phyloP scores from a whole-genome alignment of 1,140 invertebrate species.

The Thalassaphorura encarpata region DNA sequence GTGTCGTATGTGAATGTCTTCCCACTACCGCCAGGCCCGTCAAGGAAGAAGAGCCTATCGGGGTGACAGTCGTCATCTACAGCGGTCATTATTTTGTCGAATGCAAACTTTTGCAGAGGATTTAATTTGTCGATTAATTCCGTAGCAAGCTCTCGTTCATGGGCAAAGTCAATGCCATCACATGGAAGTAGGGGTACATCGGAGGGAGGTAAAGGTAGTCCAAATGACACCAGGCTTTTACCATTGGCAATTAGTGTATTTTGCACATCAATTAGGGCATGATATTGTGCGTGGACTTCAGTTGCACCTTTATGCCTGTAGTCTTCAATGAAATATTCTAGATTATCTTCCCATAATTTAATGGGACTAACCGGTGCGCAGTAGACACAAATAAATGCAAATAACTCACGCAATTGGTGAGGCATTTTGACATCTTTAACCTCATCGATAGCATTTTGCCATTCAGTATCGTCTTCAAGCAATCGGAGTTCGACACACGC shows the following conservation, averaged over 20 bases:
- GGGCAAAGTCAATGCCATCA: no score
- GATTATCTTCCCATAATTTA: background rate
- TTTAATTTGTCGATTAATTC: no score
- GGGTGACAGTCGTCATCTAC: background rate
- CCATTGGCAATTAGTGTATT: no score
- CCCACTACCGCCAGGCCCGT: constrained; percentile 13
- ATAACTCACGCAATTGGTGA: background rate
- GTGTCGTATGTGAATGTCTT: constrained; percentile 15
- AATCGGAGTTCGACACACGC: constrained; percentile 8
- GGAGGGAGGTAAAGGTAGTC: no score
- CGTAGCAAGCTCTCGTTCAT: no score
- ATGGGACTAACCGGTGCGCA: background rate
- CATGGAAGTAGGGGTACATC: no score
- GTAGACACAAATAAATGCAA: constrained; percentile 9
- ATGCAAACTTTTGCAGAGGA: background rate
- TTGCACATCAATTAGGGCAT: no score
- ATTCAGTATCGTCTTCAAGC: constrained; percentile 6
- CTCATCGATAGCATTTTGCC: background rate
- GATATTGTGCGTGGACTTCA: no score
- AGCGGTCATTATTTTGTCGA: background rate
- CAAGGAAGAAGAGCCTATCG: constrained; percentile 1
- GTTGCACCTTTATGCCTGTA: background rate
- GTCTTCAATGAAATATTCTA: constrained; percentile 1
- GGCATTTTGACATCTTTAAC: constrained; percentile 5
- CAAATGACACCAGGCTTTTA: no score